These are phyloP conservation scores for Agrypnus murinus DNA, from an alignment of 2,888 invertebrate genomes.

Conservation along the genomic window DNA sequence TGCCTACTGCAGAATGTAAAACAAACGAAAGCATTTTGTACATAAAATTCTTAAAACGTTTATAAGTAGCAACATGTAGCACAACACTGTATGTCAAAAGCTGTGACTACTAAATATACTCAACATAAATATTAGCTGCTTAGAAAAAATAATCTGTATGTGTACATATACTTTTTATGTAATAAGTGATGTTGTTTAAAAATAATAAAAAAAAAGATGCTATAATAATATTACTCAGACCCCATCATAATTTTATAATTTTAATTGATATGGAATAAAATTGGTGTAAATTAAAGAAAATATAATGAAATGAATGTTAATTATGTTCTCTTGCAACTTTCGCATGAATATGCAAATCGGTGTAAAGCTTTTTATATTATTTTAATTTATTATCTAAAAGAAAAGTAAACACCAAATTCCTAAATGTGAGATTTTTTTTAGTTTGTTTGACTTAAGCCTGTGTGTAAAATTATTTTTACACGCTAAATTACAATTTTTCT, in stretches of 20 bases:
- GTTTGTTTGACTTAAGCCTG: no score
- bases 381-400: no score
- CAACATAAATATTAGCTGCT: conserved; percentile 42
- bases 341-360: no score
- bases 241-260: conserved; percentile 16
- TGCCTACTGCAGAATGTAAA: conserved; percentile 48
- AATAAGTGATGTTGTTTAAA: conserved; percentile 32
- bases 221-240: conserved; percentile 1
- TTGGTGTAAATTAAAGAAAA: no score
- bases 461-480: no score
- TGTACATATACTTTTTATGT: conserved; percentile 38
- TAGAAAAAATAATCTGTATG: conserved; percentile 40
- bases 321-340: no score
- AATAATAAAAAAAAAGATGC: conserved; percentile 15
- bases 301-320: no score
- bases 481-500: no score
- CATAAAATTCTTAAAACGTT: conserved; percentile 32
- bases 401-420: no score
- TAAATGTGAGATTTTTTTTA: no score
- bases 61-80: conserved; percentile 39
- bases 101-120: conserved; percentile 45
- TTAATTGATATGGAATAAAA: no score
- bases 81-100: conserved; percentile 42
- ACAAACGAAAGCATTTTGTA: conserved; percentile 33
- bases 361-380: no score